Base-by-base conservation (phyloP, 2,797 vertebrate genomes). In the Leuciscus waleckii region DNA sequence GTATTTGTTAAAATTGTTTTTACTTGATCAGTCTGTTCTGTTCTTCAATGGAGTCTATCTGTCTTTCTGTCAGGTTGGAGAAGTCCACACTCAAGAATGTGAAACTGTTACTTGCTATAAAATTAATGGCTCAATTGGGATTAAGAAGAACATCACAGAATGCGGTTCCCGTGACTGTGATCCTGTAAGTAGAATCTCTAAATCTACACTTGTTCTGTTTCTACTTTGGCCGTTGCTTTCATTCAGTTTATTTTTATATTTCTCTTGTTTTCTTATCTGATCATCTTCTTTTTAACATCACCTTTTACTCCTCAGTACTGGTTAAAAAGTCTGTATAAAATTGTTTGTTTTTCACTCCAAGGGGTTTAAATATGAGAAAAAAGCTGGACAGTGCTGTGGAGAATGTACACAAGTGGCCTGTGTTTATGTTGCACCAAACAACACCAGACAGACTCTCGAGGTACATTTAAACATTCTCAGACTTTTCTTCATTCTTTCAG, bases 331-430 rank as follows among this genome's bases (percentile, higher is more conserved):
- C 46, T 1, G 35, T 6, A 0, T 67, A 19, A 35, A 35, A 7
- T 37, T 1, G 1, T 23, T 37, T 26, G 39, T 39, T 39, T 83
- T n/a, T 21, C 0, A 37, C 71, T 2, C 92, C 26, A 61, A 99
- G 97, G 97, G 96, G 37, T 96, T 92, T 14, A 5, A 74, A 46
- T 96, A 96, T 87, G 61, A 87, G 83, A 19, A 46, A 8, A 2
- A 32, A 29, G 61, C 87, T 1, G 87, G 92, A 1, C 93, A 96
- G 88, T 99, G 98, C 79, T 99, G 98, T 91, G 94, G 93, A 51
- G 94, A 85, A 86, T 99, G 98, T 46, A 87, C 95, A 58, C 97
- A 98, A 95, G 2, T 97, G 49, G 8, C 96, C 81, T 83, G 5
- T n/a, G 0, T 84, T 46, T 79, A 86, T 39, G 7, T 0, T 39